phyloP scores from a whole-genome alignment of 2,113 vertebrate species.

The Malurus cyaneus region DNA sequence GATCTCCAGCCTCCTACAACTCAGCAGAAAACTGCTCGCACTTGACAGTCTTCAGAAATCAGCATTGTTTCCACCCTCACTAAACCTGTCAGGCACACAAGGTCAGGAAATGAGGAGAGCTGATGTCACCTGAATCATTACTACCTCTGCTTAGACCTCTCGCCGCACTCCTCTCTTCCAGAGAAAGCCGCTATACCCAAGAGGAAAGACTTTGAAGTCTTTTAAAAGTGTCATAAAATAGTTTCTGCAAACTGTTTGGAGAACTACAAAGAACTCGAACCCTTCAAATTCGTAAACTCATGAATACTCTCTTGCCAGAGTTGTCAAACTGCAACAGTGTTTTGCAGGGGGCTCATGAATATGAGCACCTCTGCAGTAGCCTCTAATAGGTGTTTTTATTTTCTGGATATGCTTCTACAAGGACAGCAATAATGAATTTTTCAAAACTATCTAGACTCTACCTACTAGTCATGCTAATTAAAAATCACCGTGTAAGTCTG shows the following conservation, averaged over 20 bases:
- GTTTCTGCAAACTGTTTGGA: slow-evolving; percentile 44
- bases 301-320: background rate
- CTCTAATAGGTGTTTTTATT: background rate
- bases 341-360: slow-evolving; percentile 1
- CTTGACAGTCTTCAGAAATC: slow-evolving; percentile 75
- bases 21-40: slow-evolving; percentile 73
- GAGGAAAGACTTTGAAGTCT: slow-evolving; percentile 48
- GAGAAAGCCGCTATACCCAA: background rate
- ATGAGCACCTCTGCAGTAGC: background rate
- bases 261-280: slow-evolving; percentile 23
- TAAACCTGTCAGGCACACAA: slow-evolving; percentile 59
- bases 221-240: slow-evolving; percentile 36
- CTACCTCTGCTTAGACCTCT: slow-evolving; percentile 7
- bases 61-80: slow-evolving; percentile 39
- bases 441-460: background rate
- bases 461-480: background rate
- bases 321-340: background rate
- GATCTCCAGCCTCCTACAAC: slow-evolving; percentile 77
- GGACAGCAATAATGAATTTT: background rate
- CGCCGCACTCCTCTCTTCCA: background rate
- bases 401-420: background rate
- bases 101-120: slow-evolving; percentile 63
- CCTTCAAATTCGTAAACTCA: background rate
- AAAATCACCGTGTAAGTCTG: background rate
- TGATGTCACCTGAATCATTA: slow-evolving; percentile 42